These are phyloP conservation scores for Sebastes kiyomatsui DNA, from an alignment of 2,797 vertebrate species.

Conservation along the genomic window DNA sequence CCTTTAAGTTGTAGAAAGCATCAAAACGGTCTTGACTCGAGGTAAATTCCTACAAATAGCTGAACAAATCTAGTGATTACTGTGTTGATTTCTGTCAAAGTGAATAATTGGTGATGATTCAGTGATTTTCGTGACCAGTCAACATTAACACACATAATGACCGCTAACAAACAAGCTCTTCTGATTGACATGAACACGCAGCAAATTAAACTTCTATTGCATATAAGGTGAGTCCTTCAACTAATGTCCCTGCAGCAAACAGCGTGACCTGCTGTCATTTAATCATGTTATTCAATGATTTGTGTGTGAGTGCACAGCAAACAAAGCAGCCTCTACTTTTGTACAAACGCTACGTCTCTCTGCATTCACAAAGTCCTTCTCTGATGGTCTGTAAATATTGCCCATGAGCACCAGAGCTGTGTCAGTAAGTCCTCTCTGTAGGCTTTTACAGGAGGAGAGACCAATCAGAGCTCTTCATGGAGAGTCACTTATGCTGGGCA, in stretches of 20 bases:
- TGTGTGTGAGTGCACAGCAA: constrained; percentile 19
- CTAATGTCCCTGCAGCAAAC: constrained; percentile 24
- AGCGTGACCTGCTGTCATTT: constrained; percentile 5
- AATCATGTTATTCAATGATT: constrained; percentile 19
- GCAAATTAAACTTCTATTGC: constrained; percentile 32
- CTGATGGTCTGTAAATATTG: constrained; percentile 5
- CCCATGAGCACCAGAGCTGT: constrained; percentile 9
- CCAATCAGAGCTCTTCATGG: constrained; percentile 9
- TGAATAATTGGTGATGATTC: not conserved
- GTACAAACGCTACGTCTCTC: constrained; percentile 3
- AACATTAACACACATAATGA: constrained; percentile 9
- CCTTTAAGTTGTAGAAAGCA: not conserved
- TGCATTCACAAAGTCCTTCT: constrained; percentile 20
- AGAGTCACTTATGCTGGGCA: constrained; percentile 45
- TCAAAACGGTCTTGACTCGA: not conserved
- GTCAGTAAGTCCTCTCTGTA: not conserved
- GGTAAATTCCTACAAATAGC: not conserved
- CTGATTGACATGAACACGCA: constrained; percentile 6
- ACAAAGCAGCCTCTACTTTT: constrained; percentile 29
- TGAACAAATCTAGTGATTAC: not conserved
- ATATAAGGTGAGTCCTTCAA: constrained; percentile 38
- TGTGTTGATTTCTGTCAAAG: not conserved
- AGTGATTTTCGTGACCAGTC: not conserved
- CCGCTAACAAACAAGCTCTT: not conserved
- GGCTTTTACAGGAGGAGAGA: constrained; percentile 11